Base-by-base conservation (phyloP, 1,140 invertebrate species). In the Drosophila suzukii region DNA sequence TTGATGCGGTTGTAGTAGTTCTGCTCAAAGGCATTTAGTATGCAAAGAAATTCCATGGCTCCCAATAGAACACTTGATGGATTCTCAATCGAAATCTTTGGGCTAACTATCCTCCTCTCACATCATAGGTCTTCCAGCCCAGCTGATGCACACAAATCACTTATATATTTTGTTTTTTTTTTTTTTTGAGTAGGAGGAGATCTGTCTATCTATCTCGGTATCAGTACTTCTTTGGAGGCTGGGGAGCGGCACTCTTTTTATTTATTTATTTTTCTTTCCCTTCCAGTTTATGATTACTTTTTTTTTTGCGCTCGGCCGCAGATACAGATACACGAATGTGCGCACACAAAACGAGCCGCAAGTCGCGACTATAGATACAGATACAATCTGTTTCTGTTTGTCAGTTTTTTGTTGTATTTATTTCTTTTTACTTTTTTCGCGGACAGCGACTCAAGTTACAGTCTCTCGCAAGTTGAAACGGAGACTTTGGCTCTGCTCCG, bases 381-480 rank as follows among this genome's bases (percentile, higher is more conserved):
- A 89, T 86, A 83, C 83, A 76, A 89, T 88, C 83, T 88, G 84
- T 78, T 79, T 56, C 62, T 79, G 61, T 78, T 80, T 80, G 32
- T 63, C 58, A 55, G 62, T 70, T 58, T 38, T 49, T 27, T 47
- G 5, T 27, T 49, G 12, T 13, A 1, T 49, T 13, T 49, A 30
- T 15, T 46, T 51, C 34, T 61, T 61, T 61, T 61, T 36, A 57
- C n/a, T 46, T 65, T 49, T 65, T 38, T 49, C 36, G 63, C 65
- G 60, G 39, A 44, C 36, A 15, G 60, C 73, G 73, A 67, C 73
- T 76, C 79, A 65, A 60, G 80, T 88, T 86, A 83, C 84, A 89
- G 79, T 83, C 76, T 88, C 75, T 79, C 70, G 66, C 74, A 56
- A 75, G 75, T 51, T 51, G 49, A 51, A 51, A 51, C 49, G 49